phyloP scores from a whole-genome alignment of 35 echinoderm and acorn worm species.

The Diadema setosum region DNA sequence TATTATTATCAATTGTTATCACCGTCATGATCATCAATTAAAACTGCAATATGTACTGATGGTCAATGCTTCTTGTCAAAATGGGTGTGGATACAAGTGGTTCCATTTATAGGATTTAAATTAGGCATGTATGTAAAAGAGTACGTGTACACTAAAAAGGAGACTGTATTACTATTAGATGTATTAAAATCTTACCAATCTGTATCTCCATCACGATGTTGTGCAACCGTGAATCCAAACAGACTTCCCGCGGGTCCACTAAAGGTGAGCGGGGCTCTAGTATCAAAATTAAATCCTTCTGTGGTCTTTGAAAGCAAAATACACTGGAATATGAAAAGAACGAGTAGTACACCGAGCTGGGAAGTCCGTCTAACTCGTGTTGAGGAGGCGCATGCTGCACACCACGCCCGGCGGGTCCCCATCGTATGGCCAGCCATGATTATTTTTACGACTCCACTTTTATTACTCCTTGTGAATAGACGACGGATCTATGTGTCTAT shows the following conservation, averaged over 20 bases:
- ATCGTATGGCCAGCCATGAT: not conserved
- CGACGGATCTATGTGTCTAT: not conserved
- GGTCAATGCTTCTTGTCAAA: not conserved
- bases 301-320: not conserved
- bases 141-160: not conserved
- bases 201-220: conserved; percentile 22
- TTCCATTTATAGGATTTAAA: not conserved
- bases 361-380: not conserved
- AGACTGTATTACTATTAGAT: not conserved
- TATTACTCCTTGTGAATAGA: not conserved
- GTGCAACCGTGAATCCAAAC: conserved; percentile 26
- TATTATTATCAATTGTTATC: too few species aligned
- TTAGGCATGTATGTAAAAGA: not conserved
- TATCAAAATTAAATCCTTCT: not conserved
- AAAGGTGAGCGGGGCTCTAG: not conserved
- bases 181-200: conserved; percentile 25
- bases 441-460: not conserved
- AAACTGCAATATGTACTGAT: not conserved
- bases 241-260: conserved; percentile 10
- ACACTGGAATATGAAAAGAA: not conserved
- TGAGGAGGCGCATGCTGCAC: not conserved
- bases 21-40: not conserved
- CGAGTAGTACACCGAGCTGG: not conserved
- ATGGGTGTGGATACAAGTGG: too few species aligned
- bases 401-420: too few species aligned